Conservation (phyloP, 2,113 vertebrate genomes). For the Xenopus borealis region DNA sequence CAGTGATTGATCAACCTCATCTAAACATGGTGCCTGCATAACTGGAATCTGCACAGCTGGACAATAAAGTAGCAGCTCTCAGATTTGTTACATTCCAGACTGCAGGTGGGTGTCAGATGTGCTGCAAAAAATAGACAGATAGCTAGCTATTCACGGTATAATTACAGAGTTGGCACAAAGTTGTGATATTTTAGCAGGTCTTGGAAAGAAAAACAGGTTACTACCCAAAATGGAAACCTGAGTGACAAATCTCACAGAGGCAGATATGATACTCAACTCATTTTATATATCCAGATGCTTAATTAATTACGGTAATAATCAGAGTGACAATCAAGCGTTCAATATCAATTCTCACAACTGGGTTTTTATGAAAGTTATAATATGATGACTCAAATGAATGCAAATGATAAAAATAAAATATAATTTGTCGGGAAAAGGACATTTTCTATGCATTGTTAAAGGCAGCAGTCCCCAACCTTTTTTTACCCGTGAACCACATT, state of each 20-base stretch:
- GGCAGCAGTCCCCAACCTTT: too few species aligned
- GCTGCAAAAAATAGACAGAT: slow-evolving; percentile 17
- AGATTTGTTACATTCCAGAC: slow-evolving; percentile 25
- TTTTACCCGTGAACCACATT: too few species aligned
- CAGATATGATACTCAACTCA: slow-evolving; percentile 3
- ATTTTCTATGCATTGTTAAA: too few species aligned
- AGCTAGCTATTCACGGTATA: slow-evolving; percentile 14
- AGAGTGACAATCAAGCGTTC: neutral
- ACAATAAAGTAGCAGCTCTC: slow-evolving; percentile 10
- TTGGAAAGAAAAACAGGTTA: slow-evolving; percentile 13
- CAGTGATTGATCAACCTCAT: slow-evolving; percentile 23
- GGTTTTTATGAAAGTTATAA: slow-evolving; percentile 14
- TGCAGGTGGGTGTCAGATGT: slow-evolving; percentile 39
- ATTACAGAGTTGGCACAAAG: slow-evolving; percentile 34
- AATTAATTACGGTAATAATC: slow-evolving; percentile 32
- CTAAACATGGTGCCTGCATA: slow-evolving; percentile 10
- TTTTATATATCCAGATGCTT: slow-evolving; percentile 21
- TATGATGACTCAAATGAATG: neutral
- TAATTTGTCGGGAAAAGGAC: too few species aligned
- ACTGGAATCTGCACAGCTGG: slow-evolving; percentile 35
- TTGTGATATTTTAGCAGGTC: slow-evolving; percentile 2
- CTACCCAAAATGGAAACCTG: neutral
- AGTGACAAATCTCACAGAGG: slow-evolving; percentile 15
- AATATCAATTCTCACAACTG: slow-evolving; percentile 26
- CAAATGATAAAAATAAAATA: neutral